Evolutionary conservation across 64 coral and sea anemone species (phyloP), one percentile per base, ranked within the genome.

Genomic region (Stichodactyla helianthus): DNA sequence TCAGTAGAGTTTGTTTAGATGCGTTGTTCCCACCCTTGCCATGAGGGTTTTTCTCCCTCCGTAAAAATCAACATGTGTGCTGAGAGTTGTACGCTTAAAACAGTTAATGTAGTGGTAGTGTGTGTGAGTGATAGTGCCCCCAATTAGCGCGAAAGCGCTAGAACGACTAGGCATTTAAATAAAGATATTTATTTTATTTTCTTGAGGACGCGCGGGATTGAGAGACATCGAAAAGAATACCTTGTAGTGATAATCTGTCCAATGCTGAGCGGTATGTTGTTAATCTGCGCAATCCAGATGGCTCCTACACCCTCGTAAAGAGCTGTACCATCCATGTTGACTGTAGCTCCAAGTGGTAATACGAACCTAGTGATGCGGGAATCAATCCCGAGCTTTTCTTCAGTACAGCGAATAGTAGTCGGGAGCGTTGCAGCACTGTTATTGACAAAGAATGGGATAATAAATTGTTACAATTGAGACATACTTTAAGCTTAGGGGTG

Each of bases 261-360:
- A 17, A 86, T 28, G 9, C 88, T 61, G 19, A 94, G 79, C 10
- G 86, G 79, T 55, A 90, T 90, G 16, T 85, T 78, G 25, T 94
- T 91, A 51, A 94, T 87, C 54, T 94, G 93, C 0, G 93, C 93
- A 5, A 94, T 94, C 79, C 89, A 94, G 50, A 94, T 63, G 14
- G 93, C 93, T 4, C 88, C 86, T 5, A 94, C 93, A 0, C 93
- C 93, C 52, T 91, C 93, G 63, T 94, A 94, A 27, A 94, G 87
- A 14, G 93, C 93, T 5, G 88, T 94, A 20, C 93, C 93, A 57
- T 94, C 89, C 93, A 94, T 94, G 70, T 94, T 94, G 55, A 94
- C 88, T 15, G 93, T 88, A 50, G 93, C 93, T 17, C 93, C 93
- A 12, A 94, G 85, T 10, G 89, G 88, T 50, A 94, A 64, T 12